Evolutionary conservation across 2,113 vertebrate species (phyloP).

Genomic region (Tonatia bakeri): DNA sequence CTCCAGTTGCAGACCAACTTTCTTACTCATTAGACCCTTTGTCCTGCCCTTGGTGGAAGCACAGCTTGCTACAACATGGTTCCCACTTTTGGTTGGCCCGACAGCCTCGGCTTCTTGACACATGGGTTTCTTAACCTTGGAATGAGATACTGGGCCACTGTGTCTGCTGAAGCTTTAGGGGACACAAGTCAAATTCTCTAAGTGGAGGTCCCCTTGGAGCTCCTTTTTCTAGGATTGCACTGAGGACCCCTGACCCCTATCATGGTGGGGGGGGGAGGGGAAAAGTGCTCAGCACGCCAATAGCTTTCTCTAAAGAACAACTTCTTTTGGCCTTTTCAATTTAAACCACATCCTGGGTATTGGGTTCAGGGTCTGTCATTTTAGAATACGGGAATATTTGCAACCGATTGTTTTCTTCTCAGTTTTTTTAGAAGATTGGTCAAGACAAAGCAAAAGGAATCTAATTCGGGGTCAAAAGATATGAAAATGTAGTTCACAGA

Average conservation of each 20-base stretch:
- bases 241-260: background rate
- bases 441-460: background rate
- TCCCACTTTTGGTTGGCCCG: background rate
- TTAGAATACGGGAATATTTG: background rate
- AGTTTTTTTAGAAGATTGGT: background rate
- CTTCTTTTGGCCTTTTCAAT: background rate
- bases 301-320: background rate
- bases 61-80: background rate
- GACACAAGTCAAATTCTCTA: background rate
- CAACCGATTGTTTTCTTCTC: background rate
- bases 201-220: background rate
- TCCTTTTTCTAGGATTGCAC: background rate
- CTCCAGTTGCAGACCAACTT: background rate
- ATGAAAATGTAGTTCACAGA: background rate
- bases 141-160: background rate
- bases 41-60: background rate
- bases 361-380: background rate
- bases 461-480: background rate
- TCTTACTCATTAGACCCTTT: background rate
- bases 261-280: fast-evolving
- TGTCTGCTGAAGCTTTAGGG: background rate
- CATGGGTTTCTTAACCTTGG: background rate
- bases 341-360: background rate
- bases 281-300: background rate
- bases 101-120: background rate